These are phyloP conservation scores for Agrochola lota DNA, from an alignment of 2,888 invertebrate species.

Conservation along the genomic window DNA sequence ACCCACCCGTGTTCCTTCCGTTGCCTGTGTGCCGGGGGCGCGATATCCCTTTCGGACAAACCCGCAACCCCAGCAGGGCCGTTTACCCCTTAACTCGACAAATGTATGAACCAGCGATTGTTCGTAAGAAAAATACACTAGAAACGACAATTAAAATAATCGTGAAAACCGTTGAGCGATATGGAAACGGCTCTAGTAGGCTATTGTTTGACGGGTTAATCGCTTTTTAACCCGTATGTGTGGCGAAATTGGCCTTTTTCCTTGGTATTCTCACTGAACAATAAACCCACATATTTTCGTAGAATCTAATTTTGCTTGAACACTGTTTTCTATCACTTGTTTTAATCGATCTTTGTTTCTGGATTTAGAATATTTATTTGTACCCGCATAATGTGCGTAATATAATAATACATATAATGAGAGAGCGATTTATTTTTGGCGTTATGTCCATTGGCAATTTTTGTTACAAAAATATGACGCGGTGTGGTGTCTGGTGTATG, in stretches of 20 bases:
- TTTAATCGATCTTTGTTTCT: conserved; percentile 51
- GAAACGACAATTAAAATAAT: no score
- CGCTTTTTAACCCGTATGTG: background rate
- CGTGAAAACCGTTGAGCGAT: background rate
- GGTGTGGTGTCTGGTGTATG: no score
- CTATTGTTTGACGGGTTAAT: background rate
- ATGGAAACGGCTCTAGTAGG: background rate
- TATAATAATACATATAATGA: no score
- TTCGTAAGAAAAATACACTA: background rate
- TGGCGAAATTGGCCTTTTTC: background rate
- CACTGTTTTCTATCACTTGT: conserved; percentile 40
- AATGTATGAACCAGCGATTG: background rate
- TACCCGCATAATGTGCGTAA: no score
- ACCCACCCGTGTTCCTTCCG: no score
- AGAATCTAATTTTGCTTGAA: conserved; percentile 19
- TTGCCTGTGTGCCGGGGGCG: no score
- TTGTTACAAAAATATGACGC: no score
- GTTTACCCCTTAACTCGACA: background rate
- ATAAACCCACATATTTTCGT: conserved; percentile 3
- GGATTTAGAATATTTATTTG: conserved; percentile 42
- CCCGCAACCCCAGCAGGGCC: no score
- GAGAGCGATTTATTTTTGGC: background rate
- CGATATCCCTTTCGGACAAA: no score
- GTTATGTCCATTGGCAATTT: background rate
- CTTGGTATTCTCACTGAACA: background rate